These are phyloP conservation scores for Phaedon cochleariae DNA, from an alignment of 2,888 invertebrate genomes.

Conservation along the genomic window DNA sequence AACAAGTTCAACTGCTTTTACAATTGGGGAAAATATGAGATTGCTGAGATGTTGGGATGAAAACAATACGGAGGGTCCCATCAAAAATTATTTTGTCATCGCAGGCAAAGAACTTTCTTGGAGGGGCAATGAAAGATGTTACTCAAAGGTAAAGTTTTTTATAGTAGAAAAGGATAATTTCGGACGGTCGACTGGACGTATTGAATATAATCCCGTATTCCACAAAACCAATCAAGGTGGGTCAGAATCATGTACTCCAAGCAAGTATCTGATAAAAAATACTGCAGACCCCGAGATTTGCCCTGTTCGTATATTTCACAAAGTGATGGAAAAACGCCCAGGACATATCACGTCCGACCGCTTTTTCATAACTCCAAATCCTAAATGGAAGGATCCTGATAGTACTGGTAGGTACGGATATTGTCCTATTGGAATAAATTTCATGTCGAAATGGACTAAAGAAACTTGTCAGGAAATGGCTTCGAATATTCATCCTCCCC, in stretches of 20 bases:
- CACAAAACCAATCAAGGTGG: too few relatives aligned
- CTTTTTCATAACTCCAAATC: too few relatives aligned
- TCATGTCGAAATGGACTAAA: not conserved
- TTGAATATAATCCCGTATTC: too few relatives aligned
- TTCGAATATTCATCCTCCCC: too few relatives aligned
- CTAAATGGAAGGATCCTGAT: not conserved
- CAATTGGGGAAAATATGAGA: too few relatives aligned
- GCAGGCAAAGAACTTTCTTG: not conserved
- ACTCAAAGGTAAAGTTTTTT: not conserved
- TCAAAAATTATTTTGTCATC: not conserved
- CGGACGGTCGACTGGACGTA: too few relatives aligned
- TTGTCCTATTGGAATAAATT: too few relatives aligned
- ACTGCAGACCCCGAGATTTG: too few relatives aligned
- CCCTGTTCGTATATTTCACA: not conserved
- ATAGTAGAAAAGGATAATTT: not conserved
- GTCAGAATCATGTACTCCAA: not conserved
- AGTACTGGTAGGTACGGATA: not conserved
- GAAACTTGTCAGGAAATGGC: not conserved
- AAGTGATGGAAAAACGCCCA: not conserved
- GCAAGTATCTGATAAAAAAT: too few relatives aligned
- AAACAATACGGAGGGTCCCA: not conserved
- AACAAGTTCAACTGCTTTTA: too few relatives aligned
- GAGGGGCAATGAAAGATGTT: too few relatives aligned
- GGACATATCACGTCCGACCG: not conserved
- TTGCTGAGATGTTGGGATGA: too few relatives aligned